Evolutionary conservation across 1,140 invertebrate species (phyloP).

Genomic region (Leptopilina boulardi): DNA sequence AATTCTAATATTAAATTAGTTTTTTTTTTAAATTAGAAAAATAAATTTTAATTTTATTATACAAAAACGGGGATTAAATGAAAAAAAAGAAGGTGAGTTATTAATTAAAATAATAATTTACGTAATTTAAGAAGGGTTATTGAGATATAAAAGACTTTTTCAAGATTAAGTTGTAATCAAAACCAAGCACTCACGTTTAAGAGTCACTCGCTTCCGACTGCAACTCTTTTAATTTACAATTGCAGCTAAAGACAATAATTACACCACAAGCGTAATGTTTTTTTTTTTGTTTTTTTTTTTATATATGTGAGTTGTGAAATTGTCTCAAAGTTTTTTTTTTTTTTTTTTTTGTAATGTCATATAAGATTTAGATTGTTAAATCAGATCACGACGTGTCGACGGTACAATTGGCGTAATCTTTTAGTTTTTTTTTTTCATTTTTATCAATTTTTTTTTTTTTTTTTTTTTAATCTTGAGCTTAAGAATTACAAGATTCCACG

Average conservation of each 20-base stretch:
- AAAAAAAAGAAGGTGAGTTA: too few species aligned
- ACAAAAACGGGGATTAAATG: too few species aligned
- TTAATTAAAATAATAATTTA: too few species aligned
- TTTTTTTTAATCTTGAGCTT: slow-evolving; percentile 3
- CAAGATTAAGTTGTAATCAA: slow-evolving; percentile 47
- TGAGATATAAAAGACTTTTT: slow-evolving; percentile 28
- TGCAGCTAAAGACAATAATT: slow-evolving; percentile 58
- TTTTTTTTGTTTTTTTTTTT: too few species aligned
- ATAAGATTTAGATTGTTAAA: slow-evolving; percentile 14
- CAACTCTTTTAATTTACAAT: slow-evolving; percentile 54
- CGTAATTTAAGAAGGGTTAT: too few species aligned
- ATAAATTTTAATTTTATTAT: too few species aligned
- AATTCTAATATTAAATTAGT: too few species aligned
- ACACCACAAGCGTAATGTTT: slow-evolving; percentile 50
- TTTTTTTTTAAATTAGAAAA: too few species aligned
- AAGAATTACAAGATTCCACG: slow-evolving; percentile 14
- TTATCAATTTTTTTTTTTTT: too few species aligned
- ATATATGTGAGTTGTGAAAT: slow-evolving; percentile 36
- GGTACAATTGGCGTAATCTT: neutral
- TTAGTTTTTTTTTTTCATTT: neutral
- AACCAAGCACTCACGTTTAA: slow-evolving; percentile 41
- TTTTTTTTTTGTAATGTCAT: too few species aligned
- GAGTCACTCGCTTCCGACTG: slow-evolving; percentile 46
- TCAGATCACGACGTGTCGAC: slow-evolving; percentile 7
- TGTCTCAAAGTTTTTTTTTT: slow-evolving; percentile 12